Percentiles rank a stretch among this genome's conserved stretches.
Evolutionary conservation across 1,140 invertebrate genomes (phyloP).

Genomic region (Andrena cerasifolii): DNA sequence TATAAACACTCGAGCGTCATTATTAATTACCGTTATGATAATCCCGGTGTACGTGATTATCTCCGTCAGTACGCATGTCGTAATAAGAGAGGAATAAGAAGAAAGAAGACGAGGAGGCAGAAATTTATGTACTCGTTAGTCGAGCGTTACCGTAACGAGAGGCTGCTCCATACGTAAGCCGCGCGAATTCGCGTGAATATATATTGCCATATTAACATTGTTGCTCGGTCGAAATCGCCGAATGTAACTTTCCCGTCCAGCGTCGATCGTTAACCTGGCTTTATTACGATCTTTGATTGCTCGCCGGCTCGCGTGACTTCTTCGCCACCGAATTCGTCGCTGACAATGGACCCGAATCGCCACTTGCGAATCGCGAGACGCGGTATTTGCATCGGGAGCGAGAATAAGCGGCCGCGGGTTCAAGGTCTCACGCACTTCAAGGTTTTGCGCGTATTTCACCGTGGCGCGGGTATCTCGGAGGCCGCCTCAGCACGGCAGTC

Average conservation of each 20-base stretch:
- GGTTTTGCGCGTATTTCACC: conserved; percentile 45
- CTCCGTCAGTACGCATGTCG: not conserved
- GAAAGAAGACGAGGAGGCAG: too few species aligned
- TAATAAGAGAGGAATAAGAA: not conserved
- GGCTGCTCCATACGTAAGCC: conserved; percentile 31
- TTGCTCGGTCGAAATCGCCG: conserved; percentile 33
- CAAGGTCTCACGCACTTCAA: conserved; percentile 55
- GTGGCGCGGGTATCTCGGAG: conserved; percentile 37
- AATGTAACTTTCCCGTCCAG: conserved; percentile 7
- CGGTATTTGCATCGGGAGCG: conserved; percentile 41
- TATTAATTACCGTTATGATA: conserved; percentile 20
- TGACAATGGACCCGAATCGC: conserved; percentile 27
- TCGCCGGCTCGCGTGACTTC: conserved; percentile 23
- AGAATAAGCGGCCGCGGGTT: conserved; percentile 40
- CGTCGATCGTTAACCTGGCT: conserved; percentile 43
- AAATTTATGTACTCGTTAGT: not conserved
- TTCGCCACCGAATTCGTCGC: conserved; percentile 5
- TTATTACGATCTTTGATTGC: conserved; percentile 43
- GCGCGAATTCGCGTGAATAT: conserved; percentile 49
- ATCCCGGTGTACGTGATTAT: not conserved
- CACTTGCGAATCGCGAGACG: conserved; percentile 41
- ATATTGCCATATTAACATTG: conserved; percentile 53
- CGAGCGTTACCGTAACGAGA: conserved; percentile 33
- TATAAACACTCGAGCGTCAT: not conserved
- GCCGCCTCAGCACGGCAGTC: conserved; percentile 22